Conservation (phyloP, 2,113 vertebrate species). For the Todiramphus chloris region DNA sequence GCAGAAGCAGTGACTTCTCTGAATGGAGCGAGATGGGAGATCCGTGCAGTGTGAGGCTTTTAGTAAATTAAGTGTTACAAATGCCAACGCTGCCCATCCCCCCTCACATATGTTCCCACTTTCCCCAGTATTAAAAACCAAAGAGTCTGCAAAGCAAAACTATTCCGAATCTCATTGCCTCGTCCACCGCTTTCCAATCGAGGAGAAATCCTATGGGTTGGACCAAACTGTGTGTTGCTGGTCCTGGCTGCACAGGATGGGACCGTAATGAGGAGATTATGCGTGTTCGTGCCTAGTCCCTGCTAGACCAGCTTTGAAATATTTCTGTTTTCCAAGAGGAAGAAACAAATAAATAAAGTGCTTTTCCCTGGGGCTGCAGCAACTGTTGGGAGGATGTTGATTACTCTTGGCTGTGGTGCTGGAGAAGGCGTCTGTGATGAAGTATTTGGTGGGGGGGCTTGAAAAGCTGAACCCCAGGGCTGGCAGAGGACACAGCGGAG, state of each 20-base stretch:
- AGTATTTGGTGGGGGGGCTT: neutral
- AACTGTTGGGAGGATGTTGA: conserved; percentile 40
- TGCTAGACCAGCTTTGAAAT: neutral
- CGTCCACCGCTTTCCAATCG: neutral
- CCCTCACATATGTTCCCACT: conserved; percentile 31
- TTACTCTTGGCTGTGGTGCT: neutral
- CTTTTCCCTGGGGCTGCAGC: neutral
- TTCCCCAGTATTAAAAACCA: neutral
- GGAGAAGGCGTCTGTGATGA: neutral
- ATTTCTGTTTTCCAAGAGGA: conserved; percentile 8
- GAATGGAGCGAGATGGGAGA: conserved; percentile 1
- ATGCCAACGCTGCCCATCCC: conserved; percentile 31
- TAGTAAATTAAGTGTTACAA: conserved; percentile 56
- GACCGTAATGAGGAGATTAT: neutral
- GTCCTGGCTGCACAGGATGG: neutral
- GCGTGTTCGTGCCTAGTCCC: neutral
- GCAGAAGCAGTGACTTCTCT: neutral
- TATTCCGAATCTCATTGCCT: neutral
- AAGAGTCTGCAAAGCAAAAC: conserved; percentile 14
- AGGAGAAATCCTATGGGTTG: neutral
- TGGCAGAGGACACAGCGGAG: neutral
- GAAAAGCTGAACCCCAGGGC: neutral
- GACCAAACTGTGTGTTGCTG: rapidly evolving
- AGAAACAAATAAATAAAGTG: conserved; percentile 1
- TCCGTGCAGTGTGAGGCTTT: neutral